Evolutionary conservation across 1,140 invertebrate species (phyloP), one percentile per base, ranked within the genome.

Genomic region (Brachionus rotundiformis): DNA sequence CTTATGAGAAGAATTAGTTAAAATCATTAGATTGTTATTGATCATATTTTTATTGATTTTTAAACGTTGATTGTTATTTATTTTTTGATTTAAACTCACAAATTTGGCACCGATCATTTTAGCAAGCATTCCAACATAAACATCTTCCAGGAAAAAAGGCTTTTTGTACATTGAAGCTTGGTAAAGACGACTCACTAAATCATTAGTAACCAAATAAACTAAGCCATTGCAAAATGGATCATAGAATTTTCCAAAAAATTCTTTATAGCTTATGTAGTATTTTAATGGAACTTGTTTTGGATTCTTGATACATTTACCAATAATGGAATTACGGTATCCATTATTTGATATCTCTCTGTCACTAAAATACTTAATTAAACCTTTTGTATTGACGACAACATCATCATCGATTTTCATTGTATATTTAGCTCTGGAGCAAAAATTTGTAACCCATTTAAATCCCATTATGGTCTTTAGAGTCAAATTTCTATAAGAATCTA

Each of bases 371-470:
- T 81, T 63, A 0, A 81, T 25, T 10, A 81, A 44, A 29, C n/a
- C 16, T 27, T 11, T 19, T 49, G 63, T 82, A 23, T 84, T 84
- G 0, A 85, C 84, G 23, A 84, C 77, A 4, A 83, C 71, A 44
- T 84, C 84, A 33, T 84, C 83, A 36, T 84, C 83, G 2, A 84
- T 80, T 81, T 83, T 83, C 5, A 84, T 61, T 25, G 79, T 81
- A 31, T 80, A 83, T 6, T 68, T 44, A 5, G 83, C 82, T 5
- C 44, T 49, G 7, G 49, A 11, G 44, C 84, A 84, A 80, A 82
- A 73, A 3, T 39, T 27, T 3, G 68, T 61, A 0, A 82, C 73
- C 84, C 84, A 84, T 65, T 83, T 83, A 25, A 83, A 82, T 3
- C 81, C 83, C 83, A 84, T 84, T 16, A 84, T 80, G 8, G 81